phyloP scores from a whole-genome alignment of 2,113 vertebrate genomes.

The Mirounga angustirostris region DNA sequence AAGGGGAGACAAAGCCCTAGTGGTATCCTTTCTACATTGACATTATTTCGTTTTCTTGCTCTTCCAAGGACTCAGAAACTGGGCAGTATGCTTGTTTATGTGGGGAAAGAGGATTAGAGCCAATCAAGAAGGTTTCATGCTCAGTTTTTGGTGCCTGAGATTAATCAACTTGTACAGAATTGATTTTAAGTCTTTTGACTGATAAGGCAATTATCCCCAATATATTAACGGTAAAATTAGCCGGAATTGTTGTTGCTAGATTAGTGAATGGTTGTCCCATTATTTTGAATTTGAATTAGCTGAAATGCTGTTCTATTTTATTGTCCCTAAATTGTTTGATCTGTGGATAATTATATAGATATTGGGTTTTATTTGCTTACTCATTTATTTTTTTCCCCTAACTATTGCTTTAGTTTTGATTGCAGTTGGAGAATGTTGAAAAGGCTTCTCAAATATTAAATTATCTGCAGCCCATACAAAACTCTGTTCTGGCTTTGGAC shows the following conservation, averaged over 20 bases:
- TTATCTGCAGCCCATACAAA: conserved; percentile 61
- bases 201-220: not conserved
- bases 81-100: not conserved
- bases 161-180: not conserved
- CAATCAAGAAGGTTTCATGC: not conserved
- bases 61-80: not conserved
- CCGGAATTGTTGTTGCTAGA: not conserved
- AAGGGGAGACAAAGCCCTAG: not conserved
- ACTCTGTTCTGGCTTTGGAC: conserved; percentile 59
- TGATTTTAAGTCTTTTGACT: not conserved
- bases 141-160: not conserved
- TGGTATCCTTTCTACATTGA: not conserved
- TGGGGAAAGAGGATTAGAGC: not conserved
- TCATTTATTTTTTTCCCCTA: conserved; percentile 21
- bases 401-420: conserved; percentile 70
- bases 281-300: conserved; percentile 36
- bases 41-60: not conserved
- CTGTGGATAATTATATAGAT: conserved; percentile 69
- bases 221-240: conserved; percentile 7
- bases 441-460: conserved; percentile 72
- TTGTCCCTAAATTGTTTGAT: conserved; percentile 38
- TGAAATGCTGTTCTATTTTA: conserved; percentile 12
- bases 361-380: conserved; percentile 65
- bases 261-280: not conserved
- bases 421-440: conserved; percentile 73